Evolutionary conservation across 2,797 vertebrate species (phyloP), one percentile per base, ranked within the genome.

Genomic region (Rhinoraja longicauda): DNA sequence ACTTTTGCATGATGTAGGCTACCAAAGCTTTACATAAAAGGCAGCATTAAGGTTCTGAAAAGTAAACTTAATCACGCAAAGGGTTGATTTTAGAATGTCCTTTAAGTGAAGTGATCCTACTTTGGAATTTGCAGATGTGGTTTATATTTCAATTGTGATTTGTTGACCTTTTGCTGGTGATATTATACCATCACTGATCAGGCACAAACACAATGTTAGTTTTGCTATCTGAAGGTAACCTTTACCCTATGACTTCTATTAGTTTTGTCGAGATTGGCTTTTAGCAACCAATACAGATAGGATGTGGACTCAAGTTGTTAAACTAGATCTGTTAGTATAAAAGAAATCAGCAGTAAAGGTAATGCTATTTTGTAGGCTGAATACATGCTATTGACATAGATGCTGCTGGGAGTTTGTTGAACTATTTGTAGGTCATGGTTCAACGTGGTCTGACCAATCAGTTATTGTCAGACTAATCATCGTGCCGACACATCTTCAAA

Each of bases 371-470:
- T 94, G 94, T 94, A 79, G 93, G 94, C 93, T 94, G 94, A 95
- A 94, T 94, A 93, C 93, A 94, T 94, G 94, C 94, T 95, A 95
- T 95, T 95, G 95, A 95, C 95, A 93, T 93, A 94, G 94, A 93
- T 93, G 93, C 93, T 94, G 91, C 94, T 93, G 93, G 93, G 94
- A 93, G 94, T 94, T 94, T 94, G 93, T 93, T 95, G 94, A 95
- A 95, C 94, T 94, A 94, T 94, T 45, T 94, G 93, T 93, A 93
- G 94, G 94, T 95, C 94, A 94, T 93, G 93, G 93, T 93, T 93
- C 84, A 93, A 93, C 93, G 39, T 81, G 93, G 82, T 92, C 93
- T 93, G 93, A 81, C 92, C 73, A 93, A 93, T 93, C 78, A 82
- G 84, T 91, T 70, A 75, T 88, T 92, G 76, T 92, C 92, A 93